phyloP scores from a whole-genome alignment of 2,888 invertebrate species.

The Cephus runcator region DNA sequence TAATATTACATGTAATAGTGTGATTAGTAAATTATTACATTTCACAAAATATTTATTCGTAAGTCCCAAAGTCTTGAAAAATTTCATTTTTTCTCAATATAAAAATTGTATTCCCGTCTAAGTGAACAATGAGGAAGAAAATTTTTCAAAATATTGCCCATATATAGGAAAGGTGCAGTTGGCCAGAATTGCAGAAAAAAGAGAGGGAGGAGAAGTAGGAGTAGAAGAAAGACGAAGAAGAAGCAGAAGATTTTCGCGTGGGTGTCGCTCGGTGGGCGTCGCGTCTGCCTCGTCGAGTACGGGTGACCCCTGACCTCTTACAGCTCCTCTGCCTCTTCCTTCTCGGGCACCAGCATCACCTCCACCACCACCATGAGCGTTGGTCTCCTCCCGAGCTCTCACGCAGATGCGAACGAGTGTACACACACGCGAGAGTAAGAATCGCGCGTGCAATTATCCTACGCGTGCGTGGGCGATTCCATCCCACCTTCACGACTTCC shows the following conservation, averaged over 20 bases:
- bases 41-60: background rate
- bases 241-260: slow-evolving; percentile 53
- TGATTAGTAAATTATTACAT: background rate
- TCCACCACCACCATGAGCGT: slow-evolving; percentile 31
- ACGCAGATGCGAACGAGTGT: slow-evolving; percentile 52
- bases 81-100: background rate
- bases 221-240: slow-evolving; percentile 18
- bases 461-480: slow-evolving; percentile 63
- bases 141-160: slow-evolving; percentile 5
- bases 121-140: background rate
- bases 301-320: slow-evolving; percentile 60
- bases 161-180: slow-evolving; percentile 19
- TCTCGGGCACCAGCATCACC: slow-evolving; percentile 17
- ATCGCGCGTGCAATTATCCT: slow-evolving; percentile 64
- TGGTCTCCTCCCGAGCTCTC: slow-evolving; percentile 33
- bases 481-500: slow-evolving; percentile 45
- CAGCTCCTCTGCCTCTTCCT: slow-evolving; percentile 25
- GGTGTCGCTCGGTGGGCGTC: slow-evolving; percentile 65
- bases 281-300: slow-evolving; percentile 61
- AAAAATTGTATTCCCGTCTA: background rate
- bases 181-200: slow-evolving; percentile 9
- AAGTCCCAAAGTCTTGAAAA: background rate
- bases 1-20: no score
- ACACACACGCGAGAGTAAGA: slow-evolving; percentile 43
- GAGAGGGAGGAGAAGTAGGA: slow-evolving; percentile 7